Evolutionary conservation across 2,113 vertebrate genomes (phyloP), one percentile per base, ranked within the genome.

Genomic region (Melozone crissalis): DNA sequence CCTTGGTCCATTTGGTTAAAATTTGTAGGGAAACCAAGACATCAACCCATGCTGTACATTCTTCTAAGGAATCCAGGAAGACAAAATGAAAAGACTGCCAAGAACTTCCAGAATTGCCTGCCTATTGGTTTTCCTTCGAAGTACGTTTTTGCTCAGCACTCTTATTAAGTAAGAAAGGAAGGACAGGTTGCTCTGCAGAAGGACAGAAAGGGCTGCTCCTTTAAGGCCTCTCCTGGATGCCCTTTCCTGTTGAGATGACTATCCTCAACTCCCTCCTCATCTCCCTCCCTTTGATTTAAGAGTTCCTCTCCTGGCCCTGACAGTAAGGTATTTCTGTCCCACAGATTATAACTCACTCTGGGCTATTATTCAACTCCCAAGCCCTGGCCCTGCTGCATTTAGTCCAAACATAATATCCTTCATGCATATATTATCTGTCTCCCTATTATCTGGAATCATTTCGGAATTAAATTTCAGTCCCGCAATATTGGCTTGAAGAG

Each of bases 381-480:
- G 98, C 98, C 98, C 98, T 98, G 98, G 98, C 97, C 98, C 98
- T 97, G 98, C 98, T 98, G 98, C 98, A 98, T 98, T 98, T 98
- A 98, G 98, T 98, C 98, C 98, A 99, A 99, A 99, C 98, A 99
- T 99, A 99, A 99, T 99, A 99, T 99, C 99, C 98, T 98, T 98
- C 98, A 98, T 98, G 99, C 99, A 99, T 99, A 99, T 98, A 99
- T 99, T 99, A 99, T 99, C 99, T 98, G 98, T 98, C 98, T 98
- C 97, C 98, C 98, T 99, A 99, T 99, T 99, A 99, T 99, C 98
- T 99, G 97, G 98, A 99, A 99, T 99, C 98, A 98, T 98, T 98
- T 99, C 98, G 98, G 98, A 99, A 99, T 99, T 99, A 99, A 99
- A 99, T 99, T 98, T 98, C 98, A 98, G 97, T 97, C 98, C 98